phyloP scores from a whole-genome alignment of 1,140 invertebrate species.

The Aphidius ervi region DNA sequence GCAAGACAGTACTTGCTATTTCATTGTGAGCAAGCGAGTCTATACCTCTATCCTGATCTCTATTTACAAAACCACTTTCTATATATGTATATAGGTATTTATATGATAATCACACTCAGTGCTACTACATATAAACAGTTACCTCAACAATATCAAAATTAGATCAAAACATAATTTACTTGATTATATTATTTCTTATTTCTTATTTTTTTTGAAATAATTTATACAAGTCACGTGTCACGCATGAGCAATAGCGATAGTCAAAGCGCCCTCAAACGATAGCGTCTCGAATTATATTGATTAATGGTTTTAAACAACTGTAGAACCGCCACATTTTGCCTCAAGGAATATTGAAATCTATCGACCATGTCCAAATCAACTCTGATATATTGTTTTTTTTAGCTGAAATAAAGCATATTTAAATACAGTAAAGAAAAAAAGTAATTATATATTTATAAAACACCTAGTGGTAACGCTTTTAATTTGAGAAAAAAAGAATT shows the following conservation, averaged over 20 bases:
- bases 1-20: conserved; percentile 7
- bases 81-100: neutral
- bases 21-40: neutral
- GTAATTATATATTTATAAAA: no score
- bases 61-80: neutral
- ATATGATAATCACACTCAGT: neutral
- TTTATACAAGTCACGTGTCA: conserved; percentile 3
- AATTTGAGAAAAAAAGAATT: no score
- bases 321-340: neutral
- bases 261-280: neutral
- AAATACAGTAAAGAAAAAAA: neutral
- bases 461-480: no score
- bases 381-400: neutral
- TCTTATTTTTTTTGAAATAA: no score
- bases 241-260: neutral
- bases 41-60: neutral
- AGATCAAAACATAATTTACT: conserved; percentile 1
- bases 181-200: no score
- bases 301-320: neutral
- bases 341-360: conserved; percentile 10
- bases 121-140: neutral
- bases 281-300: conserved; percentile 17
- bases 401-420: no score
- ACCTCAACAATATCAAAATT: conserved; percentile 3
- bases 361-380: conserved; percentile 1